Percentiles rank a stretch among this genome's conserved stretches.
These are phyloP conservation scores for Hafferia zeledoni DNA, from an alignment of 2,797 vertebrate species.

Conservation along the genomic window DNA sequence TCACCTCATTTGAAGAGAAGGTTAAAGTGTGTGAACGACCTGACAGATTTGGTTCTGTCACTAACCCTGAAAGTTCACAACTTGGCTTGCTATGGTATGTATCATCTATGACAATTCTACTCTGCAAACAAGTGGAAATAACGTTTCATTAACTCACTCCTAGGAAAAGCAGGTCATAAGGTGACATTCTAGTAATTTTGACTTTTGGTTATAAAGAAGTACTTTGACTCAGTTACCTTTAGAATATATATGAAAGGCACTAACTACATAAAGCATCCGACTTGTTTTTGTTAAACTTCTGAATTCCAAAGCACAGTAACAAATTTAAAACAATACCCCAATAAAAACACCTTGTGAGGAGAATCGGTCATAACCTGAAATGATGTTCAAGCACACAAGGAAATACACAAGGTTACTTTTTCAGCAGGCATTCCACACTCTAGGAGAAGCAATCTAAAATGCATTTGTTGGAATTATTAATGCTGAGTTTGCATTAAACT, in stretches of 20 bases:
- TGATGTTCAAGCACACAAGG: background rate
- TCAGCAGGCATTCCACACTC: background rate
- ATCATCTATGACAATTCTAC: slow-evolving; percentile 94
- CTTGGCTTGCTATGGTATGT: slow-evolving; percentile 87
- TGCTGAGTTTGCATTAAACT: background rate
- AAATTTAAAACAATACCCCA: background rate
- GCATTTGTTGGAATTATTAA: background rate
- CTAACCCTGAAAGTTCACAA: slow-evolving; percentile 91
- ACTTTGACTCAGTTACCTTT: background rate
- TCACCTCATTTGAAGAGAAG: slow-evolving; percentile 97
- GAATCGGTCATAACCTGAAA: background rate
- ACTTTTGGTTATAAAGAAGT: background rate
- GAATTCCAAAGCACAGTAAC: background rate
- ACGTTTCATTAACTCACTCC: slow-evolving; percentile 77
- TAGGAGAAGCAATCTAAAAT: background rate
- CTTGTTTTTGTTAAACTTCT: background rate
- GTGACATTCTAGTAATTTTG: slow-evolving; percentile 36
- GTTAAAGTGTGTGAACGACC: slow-evolving; percentile 94
- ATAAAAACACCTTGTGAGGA: background rate
- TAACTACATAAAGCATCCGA: background rate
- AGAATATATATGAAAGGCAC: background rate
- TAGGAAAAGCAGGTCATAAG: slow-evolving; percentile 59
- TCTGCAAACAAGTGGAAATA: slow-evolving; percentile 93
- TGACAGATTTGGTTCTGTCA: slow-evolving; percentile 92
- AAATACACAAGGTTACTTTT: background rate